Conservation (phyloP, 2,113 vertebrate species). For the Eolophus roseicapilla region DNA sequence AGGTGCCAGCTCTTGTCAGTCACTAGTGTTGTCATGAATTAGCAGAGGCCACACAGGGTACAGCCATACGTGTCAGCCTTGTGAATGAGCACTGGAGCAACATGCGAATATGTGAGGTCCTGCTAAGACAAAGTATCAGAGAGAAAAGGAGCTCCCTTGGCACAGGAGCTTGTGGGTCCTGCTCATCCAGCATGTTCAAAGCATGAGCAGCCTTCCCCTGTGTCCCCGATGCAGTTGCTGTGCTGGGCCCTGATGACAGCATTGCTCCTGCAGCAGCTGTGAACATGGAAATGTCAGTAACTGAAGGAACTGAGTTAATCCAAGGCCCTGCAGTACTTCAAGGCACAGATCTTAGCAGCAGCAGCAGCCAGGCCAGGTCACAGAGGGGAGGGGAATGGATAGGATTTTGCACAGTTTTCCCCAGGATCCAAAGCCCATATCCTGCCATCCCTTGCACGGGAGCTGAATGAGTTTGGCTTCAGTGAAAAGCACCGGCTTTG, state of each 20-base stretch:
- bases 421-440: background rate
- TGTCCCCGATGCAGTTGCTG: rapidly evolving
- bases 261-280: background rate
- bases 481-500: background rate
- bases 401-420: background rate
- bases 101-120: background rate
- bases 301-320: background rate
- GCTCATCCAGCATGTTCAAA: background rate
- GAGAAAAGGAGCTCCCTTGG: background rate
- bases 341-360: background rate
- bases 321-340: background rate
- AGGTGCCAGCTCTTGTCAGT: slow-evolving; percentile 57
- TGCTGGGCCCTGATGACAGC: background rate
- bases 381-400: background rate
- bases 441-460: background rate
- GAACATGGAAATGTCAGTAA: background rate
- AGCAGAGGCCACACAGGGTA: slow-evolving; percentile 20
- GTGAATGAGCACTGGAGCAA: slow-evolving; percentile 45
- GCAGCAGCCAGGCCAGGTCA: background rate
- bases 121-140: background rate
- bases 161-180: background rate
- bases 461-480: background rate
- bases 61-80: slow-evolving; percentile 44
- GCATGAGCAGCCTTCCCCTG: background rate
- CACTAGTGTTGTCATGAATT: slow-evolving; percentile 53